Evolutionary conservation across 1,140 invertebrate genomes (phyloP), one percentile per base, ranked within the genome.

Genomic region (Lerema accius): DNA sequence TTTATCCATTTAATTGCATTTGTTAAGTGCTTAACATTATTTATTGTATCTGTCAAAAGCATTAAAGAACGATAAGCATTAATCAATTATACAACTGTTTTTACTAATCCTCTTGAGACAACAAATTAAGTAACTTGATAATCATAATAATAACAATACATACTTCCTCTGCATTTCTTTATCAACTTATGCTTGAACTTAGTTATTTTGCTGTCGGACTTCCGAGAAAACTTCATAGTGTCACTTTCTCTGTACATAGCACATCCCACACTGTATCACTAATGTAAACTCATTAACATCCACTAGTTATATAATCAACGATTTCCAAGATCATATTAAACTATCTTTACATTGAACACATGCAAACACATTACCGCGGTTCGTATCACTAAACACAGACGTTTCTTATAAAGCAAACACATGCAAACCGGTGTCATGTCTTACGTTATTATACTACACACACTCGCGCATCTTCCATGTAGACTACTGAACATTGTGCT

Each of bases 141-240:
- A n/a, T n/a, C n/a, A n/a, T n/a, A n/a, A n/a, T n/a, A n/a, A 28
- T 16, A 46, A 43, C 16, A 14, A 32, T 74, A 88, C 84, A 65
- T 80, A 89, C 84, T 78, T 71, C 71, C 60, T 67, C 76, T 86
- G 53, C 75, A 73, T 75, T 80, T 87, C 73, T 82, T 87, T 76
- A 85, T 83, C 72, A 89, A 64, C 64, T 82, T 89, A 67, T 81
- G 71, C 76, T 83, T 87, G 56, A 86, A 76, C 78, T 89, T 89
- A 46, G 63, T 74, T 65, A 87, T 79, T 81, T 79, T 85, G 67
- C 79, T 85, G 69, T 84, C 79, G 58, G 55, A 69, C 49, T 81
- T 86, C 73, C 80, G 86, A 42, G 73, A 68, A 50, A 75, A 78
- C 60, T 84, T 86, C 82, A 85, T 82, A 40, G 69, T 74, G 59